These are phyloP conservation scores for Masticophis lateralis DNA, from an alignment of 2,797 vertebrate species.

Conservation along the genomic window DNA sequence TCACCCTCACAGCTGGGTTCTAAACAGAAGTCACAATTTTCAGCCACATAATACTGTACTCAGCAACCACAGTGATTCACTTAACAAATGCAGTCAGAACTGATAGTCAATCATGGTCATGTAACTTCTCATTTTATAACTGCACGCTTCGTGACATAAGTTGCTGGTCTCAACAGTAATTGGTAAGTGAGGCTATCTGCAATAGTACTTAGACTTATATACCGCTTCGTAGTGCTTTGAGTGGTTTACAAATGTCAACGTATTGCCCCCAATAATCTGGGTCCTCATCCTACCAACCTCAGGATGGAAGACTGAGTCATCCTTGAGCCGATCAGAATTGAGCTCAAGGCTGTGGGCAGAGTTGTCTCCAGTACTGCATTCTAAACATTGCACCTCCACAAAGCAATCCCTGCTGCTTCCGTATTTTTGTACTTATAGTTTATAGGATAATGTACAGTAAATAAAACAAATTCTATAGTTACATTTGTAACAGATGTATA, in stretches of 20 bases:
- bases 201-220: background rate
- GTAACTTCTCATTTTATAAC: background rate
- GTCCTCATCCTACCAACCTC: background rate
- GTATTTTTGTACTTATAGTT: background rate
- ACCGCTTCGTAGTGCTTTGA: background rate
- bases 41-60: background rate
- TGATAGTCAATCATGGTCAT: background rate
- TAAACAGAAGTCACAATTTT: background rate
- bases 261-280: background rate
- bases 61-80: background rate
- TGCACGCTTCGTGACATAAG: background rate
- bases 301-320: background rate
- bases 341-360: background rate
- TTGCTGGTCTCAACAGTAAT: background rate
- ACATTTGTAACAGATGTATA: background rate
- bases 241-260: background rate
- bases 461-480: background rate
- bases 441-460: background rate
- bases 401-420: background rate
- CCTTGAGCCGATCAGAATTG: background rate
- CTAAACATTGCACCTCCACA: background rate
- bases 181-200: background rate
- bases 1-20: background rate
- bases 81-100: background rate
- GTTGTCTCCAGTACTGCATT: background rate